Base-by-base conservation (phyloP, 2,797 vertebrate genomes). In the Alfaro cultratus region DNA sequence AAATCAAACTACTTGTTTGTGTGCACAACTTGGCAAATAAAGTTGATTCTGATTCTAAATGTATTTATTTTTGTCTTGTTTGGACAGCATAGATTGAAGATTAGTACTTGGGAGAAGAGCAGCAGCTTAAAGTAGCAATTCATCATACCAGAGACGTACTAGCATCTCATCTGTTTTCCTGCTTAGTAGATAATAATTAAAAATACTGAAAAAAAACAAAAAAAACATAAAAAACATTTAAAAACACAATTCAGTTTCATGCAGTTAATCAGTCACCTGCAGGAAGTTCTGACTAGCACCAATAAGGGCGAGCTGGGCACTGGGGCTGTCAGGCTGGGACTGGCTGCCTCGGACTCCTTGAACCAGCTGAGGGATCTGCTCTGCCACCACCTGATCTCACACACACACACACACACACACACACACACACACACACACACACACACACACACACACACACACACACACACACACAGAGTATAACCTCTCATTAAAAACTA, bases 321-420 rank as follows among this genome's bases (percentile, higher is more conserved):
- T 99, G 77, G 98, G 98, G 62, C 98, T 99, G 89, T 99, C 98
- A 0, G 98, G 98, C 89, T 99, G 98, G 0, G 97, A 96, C 89
- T 99, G 98, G 94, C 98, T 99, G 77, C 98, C 98, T 87, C 98
- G 92, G 45, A 99, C 97, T 0, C 98, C 98, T 87, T 99, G 98
- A 9, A 99, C 98, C 95, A 99, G 94, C 95, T 98, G 96, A 0
- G 98, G 98, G 86, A 99, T 99, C 95, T 99, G 98, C 53, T 99
- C 98, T 0, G 98, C 98, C 78, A 98, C 98, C 85, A 95, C 95
- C 98, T 99, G 93, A 62, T 34, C 26, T 80, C 43, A 80, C 7
- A 62, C 60, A 31, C 29, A 34, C 0, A n/a, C n/a, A 31, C 57
- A 15, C 3, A 15, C 45, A 9, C 51, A 55, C 3, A 77, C 5